A percentile compares a stretch with the other conserved stretches of the same genome.
phyloP scores from a whole-genome alignment of 2,113 vertebrate species.

The Alethe diademata region DNA sequence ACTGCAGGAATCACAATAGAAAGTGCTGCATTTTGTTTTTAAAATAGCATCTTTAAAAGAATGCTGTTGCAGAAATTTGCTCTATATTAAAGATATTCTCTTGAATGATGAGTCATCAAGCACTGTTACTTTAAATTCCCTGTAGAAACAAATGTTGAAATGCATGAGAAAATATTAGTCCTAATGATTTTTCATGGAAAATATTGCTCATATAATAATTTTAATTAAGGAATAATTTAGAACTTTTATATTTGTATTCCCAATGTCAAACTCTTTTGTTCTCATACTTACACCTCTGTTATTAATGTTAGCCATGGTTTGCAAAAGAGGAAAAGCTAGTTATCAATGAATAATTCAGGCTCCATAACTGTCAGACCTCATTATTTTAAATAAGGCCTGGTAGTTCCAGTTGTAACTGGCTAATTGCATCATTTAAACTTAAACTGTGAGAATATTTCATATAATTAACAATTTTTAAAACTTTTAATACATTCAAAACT shows the following conservation, averaged over 20 bases:
- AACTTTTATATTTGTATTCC: constrained; percentile 72
- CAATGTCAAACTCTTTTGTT: constrained; percentile 76
- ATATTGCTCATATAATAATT: constrained; percentile 62
- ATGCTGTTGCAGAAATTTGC: constrained; percentile 17
- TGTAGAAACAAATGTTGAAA: constrained; percentile 42
- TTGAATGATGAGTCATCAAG: constrained; percentile 23
- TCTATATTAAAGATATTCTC: neutral
- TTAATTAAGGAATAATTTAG: constrained; percentile 77
- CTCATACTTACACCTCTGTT: constrained; percentile 79
- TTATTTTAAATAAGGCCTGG: constrained; percentile 81
- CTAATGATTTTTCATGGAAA: constrained; percentile 69
- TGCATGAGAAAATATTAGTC: constrained; percentile 56
- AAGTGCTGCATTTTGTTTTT: neutral
- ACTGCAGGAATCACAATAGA: neutral
- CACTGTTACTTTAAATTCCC: constrained; percentile 10
- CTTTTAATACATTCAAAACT: constrained; percentile 74
- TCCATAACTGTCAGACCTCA: constrained; percentile 81
- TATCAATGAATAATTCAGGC: constrained; percentile 83
- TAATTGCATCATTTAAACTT: constrained; percentile 81
- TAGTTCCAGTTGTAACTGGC: constrained; percentile 77
- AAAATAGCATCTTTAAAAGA: neutral
- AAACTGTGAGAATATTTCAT: constrained; percentile 75
- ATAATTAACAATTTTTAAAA: constrained; percentile 73
- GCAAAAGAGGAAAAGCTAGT: constrained; percentile 77
- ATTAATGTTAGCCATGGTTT: constrained; percentile 78